phyloP scores from a whole-genome alignment of 2,113 vertebrate genomes.

The Hemibagrus wyckioides region DNA sequence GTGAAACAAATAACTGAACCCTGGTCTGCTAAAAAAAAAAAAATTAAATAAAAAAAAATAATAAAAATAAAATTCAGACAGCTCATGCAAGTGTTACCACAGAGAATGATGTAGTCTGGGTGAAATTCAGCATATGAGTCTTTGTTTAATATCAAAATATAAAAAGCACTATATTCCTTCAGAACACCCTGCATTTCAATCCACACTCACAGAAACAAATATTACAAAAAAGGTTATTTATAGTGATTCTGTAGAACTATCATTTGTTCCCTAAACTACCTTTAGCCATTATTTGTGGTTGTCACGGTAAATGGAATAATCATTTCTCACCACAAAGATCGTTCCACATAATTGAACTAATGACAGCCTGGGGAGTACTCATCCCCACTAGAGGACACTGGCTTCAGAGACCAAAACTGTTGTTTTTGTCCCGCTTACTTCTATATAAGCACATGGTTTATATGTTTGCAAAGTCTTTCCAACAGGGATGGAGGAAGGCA shows the following conservation, averaged over 20 bases:
- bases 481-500: neutral
- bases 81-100: neutral
- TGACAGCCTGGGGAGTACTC: neutral
- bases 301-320: neutral
- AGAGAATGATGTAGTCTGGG: neutral
- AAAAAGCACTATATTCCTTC: neutral
- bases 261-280: neutral
- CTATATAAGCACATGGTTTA: neutral
- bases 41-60: too few species aligned
- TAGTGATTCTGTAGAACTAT: neutral
- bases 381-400: neutral
- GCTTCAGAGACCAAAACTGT: neutral
- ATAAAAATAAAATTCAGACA: neutral
- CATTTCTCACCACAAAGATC: neutral
- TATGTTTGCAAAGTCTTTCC: neutral
- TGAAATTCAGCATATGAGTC: neutral
- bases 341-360: neutral
- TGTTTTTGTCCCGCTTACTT: neutral
- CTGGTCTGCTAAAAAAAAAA: neutral
- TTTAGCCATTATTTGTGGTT: neutral
- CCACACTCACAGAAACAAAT: neutral
- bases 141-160: neutral
- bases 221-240: neutral
- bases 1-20: neutral
- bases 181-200: neutral